These are phyloP conservation scores for Acipenser oxyrinchus DNA, from an alignment of 2,797 vertebrate genomes.

Conservation along the genomic window DNA sequence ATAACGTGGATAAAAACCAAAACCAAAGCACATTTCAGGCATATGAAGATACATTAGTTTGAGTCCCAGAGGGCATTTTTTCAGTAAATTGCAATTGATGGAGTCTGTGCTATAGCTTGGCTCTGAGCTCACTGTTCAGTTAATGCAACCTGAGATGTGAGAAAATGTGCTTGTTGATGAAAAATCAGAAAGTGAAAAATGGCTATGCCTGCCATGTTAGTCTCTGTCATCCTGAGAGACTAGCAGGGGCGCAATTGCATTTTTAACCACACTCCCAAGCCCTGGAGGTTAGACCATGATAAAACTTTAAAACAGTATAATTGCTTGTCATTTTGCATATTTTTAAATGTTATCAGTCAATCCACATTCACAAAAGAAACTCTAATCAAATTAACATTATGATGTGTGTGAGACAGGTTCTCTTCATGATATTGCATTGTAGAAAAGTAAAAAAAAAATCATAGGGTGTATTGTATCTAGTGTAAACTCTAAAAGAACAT, in stretches of 20 bases:
- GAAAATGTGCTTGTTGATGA: not conserved
- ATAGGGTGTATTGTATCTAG: too few relatives aligned
- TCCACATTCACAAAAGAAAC: too few relatives aligned
- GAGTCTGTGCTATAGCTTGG: slow-evolving; percentile 21
- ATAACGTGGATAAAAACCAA: too few relatives aligned
- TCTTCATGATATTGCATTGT: too few relatives aligned
- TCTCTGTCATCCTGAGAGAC: not conserved
- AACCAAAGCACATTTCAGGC: too few relatives aligned
- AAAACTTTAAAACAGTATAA: too few relatives aligned
- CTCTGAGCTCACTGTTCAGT: slow-evolving; percentile 22
- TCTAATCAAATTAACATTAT: too few relatives aligned
- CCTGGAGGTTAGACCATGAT: not conserved
- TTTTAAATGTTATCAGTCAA: too few relatives aligned
- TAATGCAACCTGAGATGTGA: slow-evolving; percentile 20
- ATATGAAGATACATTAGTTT: not conserved
- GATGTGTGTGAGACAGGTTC: too few relatives aligned
- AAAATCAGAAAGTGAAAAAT: not conserved
- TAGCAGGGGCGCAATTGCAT: not conserved
- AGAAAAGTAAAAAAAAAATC: too few relatives aligned
- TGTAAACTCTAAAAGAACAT: too few relatives aligned
- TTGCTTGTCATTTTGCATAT: too few relatives aligned
- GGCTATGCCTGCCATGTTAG: not conserved
- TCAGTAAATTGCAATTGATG: slow-evolving; percentile 21
- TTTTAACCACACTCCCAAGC: slow-evolving; percentile 31
- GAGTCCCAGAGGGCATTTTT: slow-evolving; percentile 24